These are phyloP conservation scores for Poeciliopsis paucimaculata DNA, from an alignment of 2,797 vertebrate genomes.

Conservation along the genomic window DNA sequence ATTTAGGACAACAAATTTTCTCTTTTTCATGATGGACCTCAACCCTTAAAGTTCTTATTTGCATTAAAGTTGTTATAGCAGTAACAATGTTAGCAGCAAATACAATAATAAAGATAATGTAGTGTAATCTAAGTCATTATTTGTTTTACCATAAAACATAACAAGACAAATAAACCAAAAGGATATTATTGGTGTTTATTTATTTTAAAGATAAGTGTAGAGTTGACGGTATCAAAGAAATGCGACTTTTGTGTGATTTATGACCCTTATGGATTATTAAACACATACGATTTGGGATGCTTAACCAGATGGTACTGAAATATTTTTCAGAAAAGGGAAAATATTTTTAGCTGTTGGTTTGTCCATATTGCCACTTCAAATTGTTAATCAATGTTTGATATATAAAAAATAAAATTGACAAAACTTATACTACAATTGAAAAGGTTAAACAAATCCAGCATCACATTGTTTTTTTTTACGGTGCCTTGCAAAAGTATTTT, in stretches of 20 bases:
- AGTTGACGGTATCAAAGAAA: background rate
- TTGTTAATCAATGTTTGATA: background rate
- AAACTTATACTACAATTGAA: background rate
- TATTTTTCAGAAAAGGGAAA: background rate
- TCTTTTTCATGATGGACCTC: background rate
- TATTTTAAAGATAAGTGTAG: background rate
- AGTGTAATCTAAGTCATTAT: background rate
- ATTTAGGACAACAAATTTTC: background rate
- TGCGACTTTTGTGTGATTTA: background rate
- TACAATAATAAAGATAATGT: background rate
- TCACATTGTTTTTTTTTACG: background rate
- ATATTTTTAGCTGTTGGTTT: background rate
- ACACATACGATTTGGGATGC: background rate
- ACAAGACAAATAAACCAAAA: background rate
- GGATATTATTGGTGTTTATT: background rate
- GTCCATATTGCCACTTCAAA: background rate
- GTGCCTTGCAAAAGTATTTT: conserved; percentile 1
- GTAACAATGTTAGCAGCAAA: background rate
- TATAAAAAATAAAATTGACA: background rate
- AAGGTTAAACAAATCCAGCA: background rate
- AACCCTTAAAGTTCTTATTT: background rate
- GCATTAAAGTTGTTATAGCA: background rate
- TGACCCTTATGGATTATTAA: background rate
- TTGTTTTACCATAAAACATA: background rate
- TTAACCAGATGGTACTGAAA: background rate